Conservation (phyloP, 2,888 invertebrate genomes). For the Bugulina stolonifera region DNA sequence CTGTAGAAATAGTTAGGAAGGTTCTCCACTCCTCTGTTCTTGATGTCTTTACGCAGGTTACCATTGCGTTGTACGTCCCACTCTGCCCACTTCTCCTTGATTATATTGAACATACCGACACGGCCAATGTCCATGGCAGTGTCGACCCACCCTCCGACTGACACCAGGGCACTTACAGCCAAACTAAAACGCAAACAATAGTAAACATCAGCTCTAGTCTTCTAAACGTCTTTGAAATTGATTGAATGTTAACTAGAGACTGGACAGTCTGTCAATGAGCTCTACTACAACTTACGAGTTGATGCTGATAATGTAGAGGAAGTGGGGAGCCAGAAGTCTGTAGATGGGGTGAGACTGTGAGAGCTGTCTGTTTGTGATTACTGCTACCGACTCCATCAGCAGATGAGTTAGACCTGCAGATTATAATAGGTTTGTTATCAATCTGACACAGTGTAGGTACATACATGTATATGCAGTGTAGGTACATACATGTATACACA, state of each 20-base stretch:
- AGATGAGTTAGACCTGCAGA: conserved; percentile 53
- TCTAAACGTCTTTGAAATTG: too few relatives aligned
- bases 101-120: not conserved
- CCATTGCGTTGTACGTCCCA: not conserved
- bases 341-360: conserved; percentile 55
- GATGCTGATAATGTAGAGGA: conserved; percentile 54
- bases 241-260: too few relatives aligned
- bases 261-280: too few relatives aligned
- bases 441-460: too few relatives aligned
- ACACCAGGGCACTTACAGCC: too few relatives aligned
- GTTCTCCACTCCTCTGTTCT: not conserved
- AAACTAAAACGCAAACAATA: too few relatives aligned
- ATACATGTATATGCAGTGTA: too few relatives aligned
- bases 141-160: too few relatives aligned
- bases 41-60: not conserved
- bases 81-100: not conserved
- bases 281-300: conserved; percentile 55
- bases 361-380: conserved; percentile 53
- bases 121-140: not conserved
- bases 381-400: conserved; percentile 54
- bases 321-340: conserved; percentile 55
- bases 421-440: too few relatives aligned
- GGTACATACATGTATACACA: too few relatives aligned
- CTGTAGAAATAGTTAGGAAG: not conserved
- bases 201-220: too few relatives aligned